Percentiles rank a stretch among this genome's conserved stretches.
Conservation (phyloP, 2,113 vertebrate species). For the Rafetus swinhoei region DNA sequence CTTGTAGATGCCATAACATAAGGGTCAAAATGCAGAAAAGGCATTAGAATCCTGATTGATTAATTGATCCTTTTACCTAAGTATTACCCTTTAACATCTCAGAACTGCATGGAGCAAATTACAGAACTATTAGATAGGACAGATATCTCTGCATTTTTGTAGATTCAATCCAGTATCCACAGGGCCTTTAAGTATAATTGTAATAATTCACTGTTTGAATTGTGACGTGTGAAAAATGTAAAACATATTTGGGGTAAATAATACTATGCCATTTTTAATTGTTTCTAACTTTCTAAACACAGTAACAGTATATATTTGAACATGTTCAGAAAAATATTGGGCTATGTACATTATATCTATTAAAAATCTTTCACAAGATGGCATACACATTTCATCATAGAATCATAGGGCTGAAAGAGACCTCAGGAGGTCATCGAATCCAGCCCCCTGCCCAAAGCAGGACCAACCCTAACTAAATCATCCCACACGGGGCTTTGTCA, state of each 20-base stretch:
- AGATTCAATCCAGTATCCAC: neutral
- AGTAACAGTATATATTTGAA: neutral
- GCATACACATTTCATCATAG: neutral
- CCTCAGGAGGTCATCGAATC: no score
- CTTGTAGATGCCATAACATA: no score
- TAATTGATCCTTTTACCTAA: neutral
- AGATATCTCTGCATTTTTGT: neutral
- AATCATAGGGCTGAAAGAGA: no score
- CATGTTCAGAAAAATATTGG: neutral
- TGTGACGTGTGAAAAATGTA: neutral
- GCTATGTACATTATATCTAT: neutral
- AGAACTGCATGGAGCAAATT: neutral
- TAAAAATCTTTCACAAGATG: neutral
- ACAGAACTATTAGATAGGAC: neutral
- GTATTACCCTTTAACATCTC: neutral
- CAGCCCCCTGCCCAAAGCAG: no score
- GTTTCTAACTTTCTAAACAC: neutral
- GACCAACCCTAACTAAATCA: no score
- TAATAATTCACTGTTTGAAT: neutral
- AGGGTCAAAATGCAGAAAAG: neutral
- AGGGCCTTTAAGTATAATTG: neutral
- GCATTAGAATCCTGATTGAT: neutral
- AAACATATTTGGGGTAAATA: neutral
- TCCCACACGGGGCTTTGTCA: no score
- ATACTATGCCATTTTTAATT: neutral